A percentile compares a stretch with the other conserved stretches of the same genome.
phyloP scores from a whole-genome alignment of 2,888 invertebrate genomes.

The Calameuta filiformis region DNA sequence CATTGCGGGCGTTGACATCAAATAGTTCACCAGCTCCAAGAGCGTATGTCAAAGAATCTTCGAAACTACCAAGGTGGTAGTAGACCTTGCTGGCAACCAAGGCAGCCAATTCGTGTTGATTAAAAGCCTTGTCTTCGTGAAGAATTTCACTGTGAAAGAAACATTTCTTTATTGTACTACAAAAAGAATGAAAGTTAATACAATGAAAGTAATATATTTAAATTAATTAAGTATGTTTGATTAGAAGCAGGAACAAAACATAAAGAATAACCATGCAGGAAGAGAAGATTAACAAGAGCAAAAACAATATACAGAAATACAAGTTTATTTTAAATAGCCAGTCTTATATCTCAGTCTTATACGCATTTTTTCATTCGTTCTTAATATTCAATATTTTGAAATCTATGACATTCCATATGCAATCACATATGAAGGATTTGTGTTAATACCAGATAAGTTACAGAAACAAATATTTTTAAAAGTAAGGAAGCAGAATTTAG shows the following conservation, averaged over 20 bases:
- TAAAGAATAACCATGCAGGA: not conserved
- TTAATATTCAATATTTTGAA: not conserved
- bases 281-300: not conserved
- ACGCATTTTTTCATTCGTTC: not conserved
- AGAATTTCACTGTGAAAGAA: constrained; percentile 80
- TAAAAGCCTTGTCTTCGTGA: constrained; percentile 91
- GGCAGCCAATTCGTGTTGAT: constrained; percentile 92
- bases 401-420: not conserved
- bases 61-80: constrained; percentile 96
- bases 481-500: constrained; percentile 5
- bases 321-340: constrained; percentile 8
- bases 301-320: constrained; percentile 10
- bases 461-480: constrained; percentile 7
- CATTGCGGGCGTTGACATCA: constrained; percentile 92
- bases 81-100: constrained; percentile 98
- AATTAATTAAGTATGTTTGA: constrained; percentile 6
- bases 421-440: not conserved
- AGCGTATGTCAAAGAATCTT: constrained; percentile 97
- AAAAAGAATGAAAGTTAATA: constrained; percentile 2
- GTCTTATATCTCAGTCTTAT: not conserved
- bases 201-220: not conserved
- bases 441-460: constrained; percentile 6
- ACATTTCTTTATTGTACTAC: not conserved
- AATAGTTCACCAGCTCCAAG: constrained; percentile 95
- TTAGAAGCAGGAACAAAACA: not conserved